These are phyloP conservation scores for Gadopsis marmoratus DNA, from an alignment of 2,797 vertebrate genomes.

Conservation along the genomic window DNA sequence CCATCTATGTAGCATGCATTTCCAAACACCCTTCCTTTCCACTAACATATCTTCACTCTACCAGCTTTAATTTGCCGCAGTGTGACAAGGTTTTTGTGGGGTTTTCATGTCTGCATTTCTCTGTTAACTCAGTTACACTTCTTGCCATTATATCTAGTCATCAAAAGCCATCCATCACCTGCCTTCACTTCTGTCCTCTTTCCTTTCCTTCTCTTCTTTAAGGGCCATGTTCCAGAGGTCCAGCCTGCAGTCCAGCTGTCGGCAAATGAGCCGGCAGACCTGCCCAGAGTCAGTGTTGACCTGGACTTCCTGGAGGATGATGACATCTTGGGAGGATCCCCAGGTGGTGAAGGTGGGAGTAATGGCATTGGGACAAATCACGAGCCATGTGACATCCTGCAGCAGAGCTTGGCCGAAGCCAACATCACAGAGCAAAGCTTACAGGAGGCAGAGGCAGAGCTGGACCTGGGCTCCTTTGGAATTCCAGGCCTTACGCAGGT, in stretches of 20 bases:
- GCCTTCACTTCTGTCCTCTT: slow-evolving; percentile 47
- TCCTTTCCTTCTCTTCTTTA: slow-evolving; percentile 30
- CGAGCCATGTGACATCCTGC: slow-evolving; percentile 96
- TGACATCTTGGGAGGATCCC: slow-evolving; percentile 94
- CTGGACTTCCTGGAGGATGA: slow-evolving; percentile 97
- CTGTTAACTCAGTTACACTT: slow-evolving; percentile 11
- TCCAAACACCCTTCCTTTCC: slow-evolving; percentile 68
- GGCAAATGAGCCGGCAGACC: slow-evolving; percentile 82
- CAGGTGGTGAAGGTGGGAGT: slow-evolving; percentile 83
- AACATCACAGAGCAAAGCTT: slow-evolving; percentile 98
- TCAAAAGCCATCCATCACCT: slow-evolving; percentile 5
- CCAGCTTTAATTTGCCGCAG: slow-evolving; percentile 59
- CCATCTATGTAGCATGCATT: slow-evolving; percentile 76
- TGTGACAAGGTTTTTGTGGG: slow-evolving; percentile 46
- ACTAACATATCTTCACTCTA: slow-evolving; percentile 73
- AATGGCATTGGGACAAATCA: slow-evolving; percentile 85
- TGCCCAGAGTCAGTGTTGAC: slow-evolving; percentile 93
- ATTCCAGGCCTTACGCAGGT: slow-evolving; percentile 93
- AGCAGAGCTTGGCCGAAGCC: slow-evolving; percentile 96
- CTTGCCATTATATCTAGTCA: slow-evolving; percentile 18
- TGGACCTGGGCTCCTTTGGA: slow-evolving; percentile 95
- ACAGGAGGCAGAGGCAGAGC: slow-evolving; percentile 93
- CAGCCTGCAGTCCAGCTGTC: slow-evolving; percentile 86
- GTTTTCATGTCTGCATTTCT: slow-evolving; percentile 38
- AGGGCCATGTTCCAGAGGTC: slow-evolving; percentile 93